These are phyloP conservation scores for Epinotia brunnichana DNA, from an alignment of 2,888 invertebrate species.

Conservation along the genomic window DNA sequence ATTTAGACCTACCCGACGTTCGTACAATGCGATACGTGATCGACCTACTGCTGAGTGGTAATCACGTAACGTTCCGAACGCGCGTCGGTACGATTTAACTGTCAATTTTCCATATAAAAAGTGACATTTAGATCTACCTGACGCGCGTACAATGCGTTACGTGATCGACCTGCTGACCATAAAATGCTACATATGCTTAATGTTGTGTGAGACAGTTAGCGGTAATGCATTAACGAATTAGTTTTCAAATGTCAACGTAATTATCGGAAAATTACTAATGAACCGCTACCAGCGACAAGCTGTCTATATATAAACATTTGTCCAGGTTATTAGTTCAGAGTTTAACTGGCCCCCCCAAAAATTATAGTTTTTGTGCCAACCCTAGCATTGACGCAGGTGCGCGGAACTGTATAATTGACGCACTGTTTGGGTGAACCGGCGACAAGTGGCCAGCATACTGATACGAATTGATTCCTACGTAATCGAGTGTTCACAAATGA, in stretches of 20 bases:
- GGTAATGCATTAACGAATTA: constrained; percentile 28
- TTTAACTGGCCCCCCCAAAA: constrained; percentile 1
- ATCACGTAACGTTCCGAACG: too few relatives aligned
- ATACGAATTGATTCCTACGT: constrained; percentile 24
- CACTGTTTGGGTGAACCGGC: constrained; percentile 10
- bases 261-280: constrained; percentile 20
- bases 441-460: constrained; percentile 24
- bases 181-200: too few relatives aligned
- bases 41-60: too few relatives aligned
- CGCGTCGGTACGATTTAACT: too few relatives aligned
- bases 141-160: too few relatives aligned
- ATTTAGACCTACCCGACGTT: too few relatives aligned
- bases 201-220: not conserved
- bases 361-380: constrained; percentile 1
- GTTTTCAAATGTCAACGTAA: constrained; percentile 28
- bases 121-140: too few relatives aligned
- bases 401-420: constrained; percentile 38
- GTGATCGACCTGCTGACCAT: too few relatives aligned
- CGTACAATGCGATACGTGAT: too few relatives aligned
- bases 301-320: not conserved
- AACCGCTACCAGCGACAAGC: not conserved
- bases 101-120: too few relatives aligned
- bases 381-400: constrained; percentile 24
- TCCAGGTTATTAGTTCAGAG: not conserved
- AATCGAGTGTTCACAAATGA: constrained; percentile 21